phyloP scores from a whole-genome alignment of 2,797 vertebrate species.

The Jordanella pulchra region DNA sequence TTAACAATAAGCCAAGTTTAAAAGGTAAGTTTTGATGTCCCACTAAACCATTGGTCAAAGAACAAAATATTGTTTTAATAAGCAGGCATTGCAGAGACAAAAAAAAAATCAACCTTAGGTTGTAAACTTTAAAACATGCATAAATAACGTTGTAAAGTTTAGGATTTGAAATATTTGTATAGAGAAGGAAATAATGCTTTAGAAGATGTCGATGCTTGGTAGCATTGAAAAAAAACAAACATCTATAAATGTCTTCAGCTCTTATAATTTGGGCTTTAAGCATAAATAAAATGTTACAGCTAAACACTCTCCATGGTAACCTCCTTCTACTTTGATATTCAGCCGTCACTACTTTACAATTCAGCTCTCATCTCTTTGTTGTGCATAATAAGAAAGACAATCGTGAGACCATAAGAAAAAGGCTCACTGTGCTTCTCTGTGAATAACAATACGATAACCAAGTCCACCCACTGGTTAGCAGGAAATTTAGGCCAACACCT shows the following conservation, averaged over 20 bases:
- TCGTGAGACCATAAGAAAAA: slow-evolving; percentile 50
- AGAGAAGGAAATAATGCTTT: background rate
- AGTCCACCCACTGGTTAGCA: slow-evolving; percentile 45
- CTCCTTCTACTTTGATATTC: background rate
- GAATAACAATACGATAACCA: slow-evolving; percentile 36
- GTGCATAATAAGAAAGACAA: slow-evolving; percentile 56
- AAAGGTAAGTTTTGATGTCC: background rate
- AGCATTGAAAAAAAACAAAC: background rate
- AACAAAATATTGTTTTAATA: background rate
- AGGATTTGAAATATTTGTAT: background rate
- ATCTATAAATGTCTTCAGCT: background rate
- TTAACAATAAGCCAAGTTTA: background rate
- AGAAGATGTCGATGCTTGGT: background rate
- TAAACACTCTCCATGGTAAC: background rate
- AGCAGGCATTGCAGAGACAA: background rate
- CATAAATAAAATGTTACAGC: background rate
- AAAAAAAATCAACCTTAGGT: too few species aligned
- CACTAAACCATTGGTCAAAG: background rate
- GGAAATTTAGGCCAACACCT: slow-evolving; percentile 62
- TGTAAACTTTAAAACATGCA: background rate
- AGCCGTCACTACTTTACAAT: slow-evolving; percentile 25
- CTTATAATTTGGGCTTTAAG: background rate
- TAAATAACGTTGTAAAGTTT: background rate
- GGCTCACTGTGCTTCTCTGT: slow-evolving; percentile 31
- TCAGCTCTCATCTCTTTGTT: slow-evolving; percentile 52